Base-by-base conservation (phyloP, 35 echinoderm and acorn worm genomes). In the Apostichopus parvimensis region DNA sequence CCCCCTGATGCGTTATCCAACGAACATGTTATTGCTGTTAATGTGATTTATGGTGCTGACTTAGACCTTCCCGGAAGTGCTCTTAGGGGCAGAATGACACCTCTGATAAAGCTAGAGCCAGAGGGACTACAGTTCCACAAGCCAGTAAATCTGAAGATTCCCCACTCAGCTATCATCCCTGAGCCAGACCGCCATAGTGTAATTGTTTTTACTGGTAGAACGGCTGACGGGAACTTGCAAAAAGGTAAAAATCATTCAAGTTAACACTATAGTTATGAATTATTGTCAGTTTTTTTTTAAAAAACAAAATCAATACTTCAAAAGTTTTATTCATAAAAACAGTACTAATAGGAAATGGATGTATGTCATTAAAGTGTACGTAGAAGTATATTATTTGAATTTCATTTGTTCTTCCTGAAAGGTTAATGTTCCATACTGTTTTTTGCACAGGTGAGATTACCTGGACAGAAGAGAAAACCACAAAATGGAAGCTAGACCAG, bases 21-120 rank as follows among this genome's bases (percentile, higher is more conserved):
- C 6, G 70, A 73, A 17, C 15, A 21, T n/a, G 70, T 73, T 6
- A n/a, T 73, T 21, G 70, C 11, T 73, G 15, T 73, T 1, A 15
- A 11, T 73, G 70, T 73, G 70, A 73, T 73, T 18, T 6, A 21
- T 73, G 70, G n/a, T 73, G 12, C 70, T 17, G 14, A n/a, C n/a
- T 17, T 73, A 6, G 6, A 21, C 70, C 14, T 73, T 73, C 15
- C 11, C n/a, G 15, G 15, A 73, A 73, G 70, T 73, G 70, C 15
- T 73, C 9, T 21, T 73, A 73, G 70, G 15, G 70, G 15, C 14
- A 73, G 70, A 18, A 82, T 82, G 79, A 82, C 79, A n/a, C 79
- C 79, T 55, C 79, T 82, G 4, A 18, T 82, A 10, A 82, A 82
- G 56, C 52, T 82, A 17, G 79, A 82, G 11, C 79, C 79, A 54